Percentiles rank a stretch among this genome's conserved stretches.
Conservation (phyloP, 2,113 vertebrate genomes). For the Amphilophus citrinellus region DNA sequence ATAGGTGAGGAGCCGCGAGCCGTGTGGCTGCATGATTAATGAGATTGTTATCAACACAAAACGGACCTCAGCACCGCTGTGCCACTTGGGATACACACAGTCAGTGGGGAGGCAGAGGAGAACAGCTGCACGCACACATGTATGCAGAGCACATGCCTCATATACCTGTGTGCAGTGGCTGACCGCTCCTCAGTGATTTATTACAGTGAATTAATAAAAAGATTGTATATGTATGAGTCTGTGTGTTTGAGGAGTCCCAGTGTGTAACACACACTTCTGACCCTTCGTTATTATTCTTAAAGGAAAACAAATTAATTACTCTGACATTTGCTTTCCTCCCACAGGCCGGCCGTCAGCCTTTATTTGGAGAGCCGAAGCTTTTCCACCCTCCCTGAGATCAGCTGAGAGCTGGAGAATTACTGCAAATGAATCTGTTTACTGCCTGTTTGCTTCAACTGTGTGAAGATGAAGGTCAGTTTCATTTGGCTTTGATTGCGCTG, state of each 20-base stretch:
- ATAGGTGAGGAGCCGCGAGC: slow-evolving; percentile 61
- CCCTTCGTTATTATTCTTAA: slow-evolving; percentile 30
- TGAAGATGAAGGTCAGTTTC: slow-evolving; percentile 40
- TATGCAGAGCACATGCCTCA: background rate
- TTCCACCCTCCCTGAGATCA: slow-evolving; percentile 33
- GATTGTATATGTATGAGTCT: background rate
- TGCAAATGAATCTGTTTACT: slow-evolving; percentile 35
- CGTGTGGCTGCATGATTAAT: slow-evolving; percentile 74
- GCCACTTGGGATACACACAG: slow-evolving; percentile 24
- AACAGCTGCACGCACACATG: background rate
- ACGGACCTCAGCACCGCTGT: slow-evolving; percentile 49
- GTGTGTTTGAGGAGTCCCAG: slow-evolving; percentile 12
- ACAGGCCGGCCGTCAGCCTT: slow-evolving; percentile 34
- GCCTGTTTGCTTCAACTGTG: slow-evolving; percentile 11
- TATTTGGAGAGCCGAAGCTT: slow-evolving; percentile 29
- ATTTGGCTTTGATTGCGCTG: slow-evolving; percentile 15
- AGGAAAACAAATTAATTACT: slow-evolving; percentile 40
- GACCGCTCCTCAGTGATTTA: slow-evolving; percentile 26
- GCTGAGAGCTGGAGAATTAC: slow-evolving; percentile 40
- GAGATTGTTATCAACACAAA: slow-evolving; percentile 75
- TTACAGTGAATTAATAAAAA: slow-evolving; percentile 24
- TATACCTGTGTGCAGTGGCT: background rate
- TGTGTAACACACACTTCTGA: slow-evolving; percentile 25
- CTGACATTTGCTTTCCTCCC: slow-evolving; percentile 43
- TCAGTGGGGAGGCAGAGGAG: slow-evolving; percentile 24